A percentile compares a stretch with the other conserved stretches of the same genome.
Evolutionary conservation across 2,113 vertebrate genomes (phyloP).

Genomic region (Leptobrachium ailaonicum): DNA sequence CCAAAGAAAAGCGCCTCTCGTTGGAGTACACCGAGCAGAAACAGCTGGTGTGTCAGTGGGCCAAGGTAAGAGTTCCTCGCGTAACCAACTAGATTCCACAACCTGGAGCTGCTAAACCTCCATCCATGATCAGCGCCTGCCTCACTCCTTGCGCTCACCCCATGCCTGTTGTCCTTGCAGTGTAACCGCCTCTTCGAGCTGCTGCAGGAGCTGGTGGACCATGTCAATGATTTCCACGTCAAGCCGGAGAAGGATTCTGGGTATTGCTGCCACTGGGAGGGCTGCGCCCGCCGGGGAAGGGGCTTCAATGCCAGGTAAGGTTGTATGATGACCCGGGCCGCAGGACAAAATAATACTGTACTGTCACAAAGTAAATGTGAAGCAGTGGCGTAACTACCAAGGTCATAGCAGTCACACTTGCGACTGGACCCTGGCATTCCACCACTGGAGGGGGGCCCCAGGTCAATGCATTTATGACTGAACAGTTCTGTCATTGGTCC

Average conservation of each 20-base stretch:
- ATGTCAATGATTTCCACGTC: constrained; percentile 94
- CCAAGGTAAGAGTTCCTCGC: constrained; percentile 77
- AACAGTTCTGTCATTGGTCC: no score
- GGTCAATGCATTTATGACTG: no score
- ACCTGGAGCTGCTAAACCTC: background rate
- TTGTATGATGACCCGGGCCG: no score
- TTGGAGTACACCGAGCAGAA: constrained; percentile 85
- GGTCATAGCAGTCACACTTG: no score
- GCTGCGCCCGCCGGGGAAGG: constrained; percentile 90
- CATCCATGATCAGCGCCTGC: no score
- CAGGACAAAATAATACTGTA: no score
- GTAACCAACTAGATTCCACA: background rate
- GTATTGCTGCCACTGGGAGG: constrained; percentile 98
- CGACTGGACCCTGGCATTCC: no score
- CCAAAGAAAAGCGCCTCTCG: constrained; percentile 81
- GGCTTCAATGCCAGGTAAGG: constrained; percentile 93
- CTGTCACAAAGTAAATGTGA: no score
- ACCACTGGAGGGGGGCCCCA: no score
- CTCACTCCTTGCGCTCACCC: background rate
- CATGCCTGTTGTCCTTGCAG: constrained; percentile 59
- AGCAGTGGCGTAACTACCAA: no score
- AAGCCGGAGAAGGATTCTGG: constrained; percentile 94
- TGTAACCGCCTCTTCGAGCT: constrained; percentile 94
- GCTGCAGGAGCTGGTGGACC: constrained; percentile 94
- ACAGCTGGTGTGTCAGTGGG: constrained; percentile 91